phyloP scores from a whole-genome alignment of 1,140 invertebrate genomes.

The Drosophila tani region DNA sequence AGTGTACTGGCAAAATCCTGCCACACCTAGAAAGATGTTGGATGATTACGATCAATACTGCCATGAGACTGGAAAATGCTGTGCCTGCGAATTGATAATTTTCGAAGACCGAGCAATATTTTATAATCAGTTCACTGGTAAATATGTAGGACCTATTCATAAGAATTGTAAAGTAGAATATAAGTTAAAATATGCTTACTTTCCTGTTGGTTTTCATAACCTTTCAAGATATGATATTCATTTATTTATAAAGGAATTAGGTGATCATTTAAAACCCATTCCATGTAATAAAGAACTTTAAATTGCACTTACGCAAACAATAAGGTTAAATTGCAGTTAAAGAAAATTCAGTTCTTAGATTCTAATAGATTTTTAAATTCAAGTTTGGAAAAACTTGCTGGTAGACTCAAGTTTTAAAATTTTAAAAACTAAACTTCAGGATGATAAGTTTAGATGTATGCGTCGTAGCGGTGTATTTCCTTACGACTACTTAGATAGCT shows the following conservation, averaged over 20 bases:
- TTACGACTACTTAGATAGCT: neutral
- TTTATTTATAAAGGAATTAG: neutral
- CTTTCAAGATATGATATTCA: conserved; percentile 3
- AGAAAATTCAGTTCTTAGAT: neutral
- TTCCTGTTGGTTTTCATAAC: neutral
- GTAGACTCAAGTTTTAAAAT: no score
- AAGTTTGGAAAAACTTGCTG: neutral
- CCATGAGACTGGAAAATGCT: no score
- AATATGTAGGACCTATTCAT: neutral
- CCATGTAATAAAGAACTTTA: no score
- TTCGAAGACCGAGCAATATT: neutral
- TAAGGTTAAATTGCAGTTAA: no score
- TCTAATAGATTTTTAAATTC: conserved; percentile 4
- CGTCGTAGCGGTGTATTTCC: neutral
- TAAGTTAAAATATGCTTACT: neutral
- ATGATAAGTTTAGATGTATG: neutral
- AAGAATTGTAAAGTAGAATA: neutral
- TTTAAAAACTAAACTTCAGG: no score
- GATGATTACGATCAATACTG: no score
- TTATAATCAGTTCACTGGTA: neutral
- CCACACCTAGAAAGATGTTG: no score
- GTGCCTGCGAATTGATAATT: neutral
- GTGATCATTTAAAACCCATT: neutral
- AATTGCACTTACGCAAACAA: no score
- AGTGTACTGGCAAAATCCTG: neutral